Conservation (phyloP, 2,797 vertebrate genomes). For the Cuculus canorus region DNA sequence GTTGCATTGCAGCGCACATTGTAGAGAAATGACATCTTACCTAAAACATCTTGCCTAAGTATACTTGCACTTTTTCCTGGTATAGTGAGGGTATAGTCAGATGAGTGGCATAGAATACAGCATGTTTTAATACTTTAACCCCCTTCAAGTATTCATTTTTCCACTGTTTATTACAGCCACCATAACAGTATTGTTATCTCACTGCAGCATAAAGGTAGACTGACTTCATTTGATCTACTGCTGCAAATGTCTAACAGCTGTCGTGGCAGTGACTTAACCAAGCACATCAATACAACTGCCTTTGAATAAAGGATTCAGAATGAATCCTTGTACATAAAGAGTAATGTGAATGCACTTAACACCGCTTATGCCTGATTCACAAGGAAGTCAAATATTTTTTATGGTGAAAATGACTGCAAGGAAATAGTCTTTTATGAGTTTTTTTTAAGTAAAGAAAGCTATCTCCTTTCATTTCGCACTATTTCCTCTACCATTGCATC, state of each 20-base stretch:
- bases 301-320: not conserved
- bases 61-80: not conserved
- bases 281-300: not conserved
- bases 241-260: not conserved
- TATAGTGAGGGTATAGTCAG: not conserved
- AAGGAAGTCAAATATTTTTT: not conserved
- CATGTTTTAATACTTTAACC: not conserved
- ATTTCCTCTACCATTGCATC: not conserved
- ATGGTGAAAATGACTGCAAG: not conserved
- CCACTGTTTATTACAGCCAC: accelerated
- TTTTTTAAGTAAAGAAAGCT: not conserved
- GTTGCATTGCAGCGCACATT: not conserved
- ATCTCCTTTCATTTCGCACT: not conserved
- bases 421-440: not conserved
- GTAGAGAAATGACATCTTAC: not conserved
- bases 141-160: not conserved
- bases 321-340: not conserved
- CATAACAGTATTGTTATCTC: not conserved
- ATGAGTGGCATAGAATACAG: not conserved
- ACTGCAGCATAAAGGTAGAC: not conserved
- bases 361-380: not conserved
- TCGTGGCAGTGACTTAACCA: not conserved
- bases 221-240: not conserved
- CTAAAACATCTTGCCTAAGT: not conserved
- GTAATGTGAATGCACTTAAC: not conserved